Conservation (phyloP, 2,888 invertebrate species). For the Parasteatoda lunata region DNA sequence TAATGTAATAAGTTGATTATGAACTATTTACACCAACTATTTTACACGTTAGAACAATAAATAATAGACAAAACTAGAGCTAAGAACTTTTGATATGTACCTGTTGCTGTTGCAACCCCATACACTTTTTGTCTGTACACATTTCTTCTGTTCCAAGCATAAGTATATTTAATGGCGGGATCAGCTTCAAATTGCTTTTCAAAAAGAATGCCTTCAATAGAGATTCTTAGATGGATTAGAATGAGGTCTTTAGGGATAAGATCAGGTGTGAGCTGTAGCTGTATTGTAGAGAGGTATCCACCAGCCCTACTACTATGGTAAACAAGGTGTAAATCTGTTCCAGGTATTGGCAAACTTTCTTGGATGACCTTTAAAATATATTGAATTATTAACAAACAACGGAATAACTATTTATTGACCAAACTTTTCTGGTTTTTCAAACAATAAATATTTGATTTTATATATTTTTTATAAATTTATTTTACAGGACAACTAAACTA, state of each 20-base stretch:
- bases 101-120: conserved; percentile 76
- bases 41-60: too few species aligned
- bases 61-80: too few species aligned
- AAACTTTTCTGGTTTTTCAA: too few species aligned
- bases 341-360: conserved; percentile 94
- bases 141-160: conserved; percentile 98
- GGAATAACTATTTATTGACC: too few species aligned
- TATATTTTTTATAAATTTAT: too few species aligned
- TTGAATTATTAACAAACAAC: not conserved
- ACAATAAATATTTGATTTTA: too few species aligned
- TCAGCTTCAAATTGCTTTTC: conserved; percentile 96
- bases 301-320: conserved; percentile 96
- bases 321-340: conserved; percentile 92
- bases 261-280: conserved; percentile 88
- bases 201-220: conserved; percentile 92
- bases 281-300: conserved; percentile 94
- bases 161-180: conserved; percentile 94
- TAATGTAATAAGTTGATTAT: too few species aligned
- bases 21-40: too few species aligned
- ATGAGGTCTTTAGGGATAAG: conserved; percentile 86
- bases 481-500: too few species aligned
- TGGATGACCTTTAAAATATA: conserved; percentile 85
- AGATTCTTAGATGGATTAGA: conserved; percentile 88
- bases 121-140: conserved; percentile 81
- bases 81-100: conserved; percentile 71